Evolutionary conservation across 1,140 invertebrate genomes (phyloP).

Genomic region (Lepeophtheirus salmonis): DNA sequence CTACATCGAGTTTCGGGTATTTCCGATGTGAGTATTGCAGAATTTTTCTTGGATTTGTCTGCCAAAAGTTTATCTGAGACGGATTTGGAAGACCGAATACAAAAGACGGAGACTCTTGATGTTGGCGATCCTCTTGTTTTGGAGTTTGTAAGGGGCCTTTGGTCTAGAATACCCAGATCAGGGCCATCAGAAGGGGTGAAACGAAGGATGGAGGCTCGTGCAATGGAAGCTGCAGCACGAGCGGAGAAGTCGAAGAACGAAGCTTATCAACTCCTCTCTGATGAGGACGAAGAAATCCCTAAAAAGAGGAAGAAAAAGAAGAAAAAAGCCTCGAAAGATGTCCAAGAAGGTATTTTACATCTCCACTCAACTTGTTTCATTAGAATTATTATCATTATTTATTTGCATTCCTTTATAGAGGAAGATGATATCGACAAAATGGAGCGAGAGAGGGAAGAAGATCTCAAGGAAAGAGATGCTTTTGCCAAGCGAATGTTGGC

Average conservation of each 20-base stretch:
- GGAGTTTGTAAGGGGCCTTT: conserved; percentile 21
- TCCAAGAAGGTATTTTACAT: conserved; percentile 4
- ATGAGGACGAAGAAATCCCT: conserved; percentile 2
- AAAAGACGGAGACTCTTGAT: conserved; percentile 31
- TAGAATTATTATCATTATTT: not conserved
- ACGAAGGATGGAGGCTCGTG: conserved; percentile 10
- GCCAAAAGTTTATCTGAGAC: conserved; percentile 27
- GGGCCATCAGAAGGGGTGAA: not conserved
- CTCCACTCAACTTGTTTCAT: no score
- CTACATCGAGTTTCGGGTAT: conserved; percentile 36
- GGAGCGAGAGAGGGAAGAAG: conserved; percentile 31
- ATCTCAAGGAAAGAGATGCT: conserved; percentile 81
- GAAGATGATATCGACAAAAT: conserved; percentile 19
- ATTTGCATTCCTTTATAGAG: not conserved
- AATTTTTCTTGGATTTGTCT: conserved; percentile 34
- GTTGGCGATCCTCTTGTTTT: conserved; percentile 25
- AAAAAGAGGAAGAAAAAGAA: conserved; percentile 14
- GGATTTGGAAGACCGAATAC: conserved; percentile 30
- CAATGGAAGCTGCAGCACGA: not conserved
- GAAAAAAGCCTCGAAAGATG: conserved; percentile 25
- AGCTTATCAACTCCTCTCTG: not conserved
- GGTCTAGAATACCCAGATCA: conserved; percentile 1
- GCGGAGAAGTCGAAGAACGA: conserved; percentile 6
- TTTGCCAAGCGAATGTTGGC: conserved; percentile 70
- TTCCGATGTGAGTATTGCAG: conserved; percentile 33